Base-by-base conservation (phyloP, 1,140 invertebrate genomes). In the Steinernema khuongi region DNA sequence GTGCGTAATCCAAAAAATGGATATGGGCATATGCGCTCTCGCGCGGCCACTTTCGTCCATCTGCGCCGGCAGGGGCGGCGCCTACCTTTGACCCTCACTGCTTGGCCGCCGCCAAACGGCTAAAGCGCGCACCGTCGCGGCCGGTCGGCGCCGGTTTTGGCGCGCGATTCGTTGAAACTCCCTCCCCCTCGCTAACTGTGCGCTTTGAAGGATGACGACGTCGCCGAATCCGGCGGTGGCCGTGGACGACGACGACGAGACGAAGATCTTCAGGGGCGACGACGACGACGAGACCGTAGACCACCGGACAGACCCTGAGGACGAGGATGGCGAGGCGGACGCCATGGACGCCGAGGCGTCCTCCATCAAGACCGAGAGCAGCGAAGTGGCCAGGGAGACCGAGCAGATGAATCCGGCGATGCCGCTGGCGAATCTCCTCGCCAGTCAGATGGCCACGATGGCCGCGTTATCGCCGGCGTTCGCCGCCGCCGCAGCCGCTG, bases 351-450 rank as follows among this genome's bases (percentile, higher is more conserved):
- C n/a, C 50, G 50, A 60, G 7, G 50, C 50, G 50, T 14, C 14
- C 7, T 17, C 50, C 7, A 22, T 60, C 7, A 60, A 60, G 14
- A n/a, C 50, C 11, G 50, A 60, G 4, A 60, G 22, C 19, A 14
- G 26, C 4, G 50, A 60, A 60, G 50, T 60, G 50, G 50, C 50
- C 50, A 60, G 26, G 50, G 50, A 60, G 50, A 60, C 50, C 50
- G 50, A 60, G 50, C 50, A 60, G 4, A 11, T 60, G 11, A n/a
- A n/a, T n/a, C n/a, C n/a, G n/a, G 19, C 36, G 50, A 60, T 22
- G 50, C 50, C 22, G 11, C 50, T 41, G 36, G 36, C n/a, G 36
- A 41, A 11, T 7, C 7, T 41, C 7, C 7, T 11, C 36, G 7
- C 36, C 7, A 41, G 7, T 7, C 36, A n/a, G n/a, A 41, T 41